These are phyloP conservation scores for Malthinus flaveolus DNA, from an alignment of 2,888 invertebrate genomes.

Conservation along the genomic window DNA sequence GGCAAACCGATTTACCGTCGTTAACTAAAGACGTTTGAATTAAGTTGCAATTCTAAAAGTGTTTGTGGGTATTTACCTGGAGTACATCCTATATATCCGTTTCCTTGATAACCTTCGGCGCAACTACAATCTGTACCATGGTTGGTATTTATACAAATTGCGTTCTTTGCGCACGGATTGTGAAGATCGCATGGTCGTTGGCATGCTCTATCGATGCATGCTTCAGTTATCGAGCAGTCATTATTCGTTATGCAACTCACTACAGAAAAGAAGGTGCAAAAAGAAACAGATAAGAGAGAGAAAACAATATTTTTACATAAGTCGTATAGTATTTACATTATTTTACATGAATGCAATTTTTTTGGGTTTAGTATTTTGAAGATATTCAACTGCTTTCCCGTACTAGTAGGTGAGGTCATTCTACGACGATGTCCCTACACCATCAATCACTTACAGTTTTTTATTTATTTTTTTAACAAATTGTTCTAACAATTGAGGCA, in stretches of 20 bases:
- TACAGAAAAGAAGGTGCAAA: slow-evolving; percentile 56
- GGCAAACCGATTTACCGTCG: slow-evolving; percentile 67
- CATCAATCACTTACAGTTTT: too few relatives aligned
- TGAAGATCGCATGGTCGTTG: slow-evolving; percentile 85
- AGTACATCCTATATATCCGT: slow-evolving; percentile 79
- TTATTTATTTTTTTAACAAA: too few relatives aligned
- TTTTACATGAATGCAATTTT: slow-evolving; percentile 25
- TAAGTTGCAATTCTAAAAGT: neutral
- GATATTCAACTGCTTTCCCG: too few relatives aligned
- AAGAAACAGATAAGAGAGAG: slow-evolving; percentile 36
- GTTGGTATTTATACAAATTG: slow-evolving; percentile 85
- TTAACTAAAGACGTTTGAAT: slow-evolving; percentile 35
- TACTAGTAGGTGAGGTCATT: too few relatives aligned
- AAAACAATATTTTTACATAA: slow-evolving; percentile 28
- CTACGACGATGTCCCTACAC: too few relatives aligned
- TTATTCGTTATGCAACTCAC: slow-evolving; percentile 85
- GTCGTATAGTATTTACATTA: slow-evolving; percentile 31
- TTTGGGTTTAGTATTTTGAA: too few relatives aligned
- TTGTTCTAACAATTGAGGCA: too few relatives aligned
- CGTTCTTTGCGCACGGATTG: slow-evolving; percentile 82
- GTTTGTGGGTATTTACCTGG: slow-evolving; percentile 61
- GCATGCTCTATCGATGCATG: slow-evolving; percentile 83
- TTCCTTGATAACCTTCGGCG: slow-evolving; percentile 83
- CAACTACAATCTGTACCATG: slow-evolving; percentile 87
- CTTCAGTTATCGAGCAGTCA: slow-evolving; percentile 84